A percentile compares a stretch with the other conserved stretches of the same genome.
Conservation (phyloP, 37 sponge, comb jelly and placozoan genomes). For the Diacarnus erythraeanus region DNA sequence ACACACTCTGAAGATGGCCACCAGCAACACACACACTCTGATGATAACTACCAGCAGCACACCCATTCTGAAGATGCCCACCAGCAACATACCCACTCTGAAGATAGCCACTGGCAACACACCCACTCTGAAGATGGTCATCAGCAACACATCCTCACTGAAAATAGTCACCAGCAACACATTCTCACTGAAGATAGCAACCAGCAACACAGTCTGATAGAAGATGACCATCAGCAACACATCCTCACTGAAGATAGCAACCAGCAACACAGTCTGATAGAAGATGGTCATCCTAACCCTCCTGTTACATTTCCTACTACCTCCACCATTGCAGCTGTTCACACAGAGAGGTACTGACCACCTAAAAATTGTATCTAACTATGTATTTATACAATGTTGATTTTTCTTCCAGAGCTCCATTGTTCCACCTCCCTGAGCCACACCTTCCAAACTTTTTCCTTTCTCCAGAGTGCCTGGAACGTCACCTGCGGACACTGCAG, state of each 20-base stretch:
- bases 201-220: background rate
- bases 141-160: background rate
- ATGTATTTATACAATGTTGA: background rate
- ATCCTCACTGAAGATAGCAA: background rate
- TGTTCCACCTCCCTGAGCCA: background rate
- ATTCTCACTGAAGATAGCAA: background rate
- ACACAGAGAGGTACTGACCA: too few relatives aligned
- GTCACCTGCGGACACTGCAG: constrained; percentile 57
- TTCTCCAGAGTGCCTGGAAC: constrained; percentile 64
- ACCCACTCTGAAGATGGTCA: background rate
- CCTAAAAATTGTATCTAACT: too few relatives aligned
- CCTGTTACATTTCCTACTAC: background rate
- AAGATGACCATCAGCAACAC: background rate
- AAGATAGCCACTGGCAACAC: background rate
- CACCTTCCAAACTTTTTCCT: constrained; percentile 75
- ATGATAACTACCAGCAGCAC: background rate
- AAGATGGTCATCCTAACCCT: background rate
- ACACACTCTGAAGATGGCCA: background rate
- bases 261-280: background rate
- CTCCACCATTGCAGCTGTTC: too few relatives aligned
- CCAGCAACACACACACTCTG: background rate
- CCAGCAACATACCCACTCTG: background rate
- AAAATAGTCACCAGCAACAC: background rate
- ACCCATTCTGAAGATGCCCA: background rate
- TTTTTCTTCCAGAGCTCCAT: background rate